phyloP scores from a whole-genome alignment of 2,797 vertebrate species.

The Chiroxiphia lanceolata region DNA sequence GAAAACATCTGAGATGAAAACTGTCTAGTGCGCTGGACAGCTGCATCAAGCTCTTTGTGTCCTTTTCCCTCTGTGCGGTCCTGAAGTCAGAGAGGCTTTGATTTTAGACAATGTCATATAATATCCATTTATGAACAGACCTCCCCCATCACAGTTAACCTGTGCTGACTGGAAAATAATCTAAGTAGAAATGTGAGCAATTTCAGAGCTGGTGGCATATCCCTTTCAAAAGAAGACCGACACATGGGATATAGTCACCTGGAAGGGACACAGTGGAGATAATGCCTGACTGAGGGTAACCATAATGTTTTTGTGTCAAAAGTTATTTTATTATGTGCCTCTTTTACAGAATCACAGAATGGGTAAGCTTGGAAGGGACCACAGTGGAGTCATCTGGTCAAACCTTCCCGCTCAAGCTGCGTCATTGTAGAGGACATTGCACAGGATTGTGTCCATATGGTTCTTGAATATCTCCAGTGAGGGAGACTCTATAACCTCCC shows the following conservation, averaged over 20 bases:
- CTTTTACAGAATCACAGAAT: background rate
- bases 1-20: background rate
- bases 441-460: background rate
- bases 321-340: background rate
- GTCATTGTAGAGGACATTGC: background rate
- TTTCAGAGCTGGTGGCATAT: background rate
- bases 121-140: background rate
- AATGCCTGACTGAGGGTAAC: background rate
- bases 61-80: background rate
- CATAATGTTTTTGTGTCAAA: background rate
- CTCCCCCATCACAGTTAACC: background rate
- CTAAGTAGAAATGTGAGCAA: background rate
- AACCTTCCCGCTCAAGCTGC: background rate
- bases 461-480: background rate
- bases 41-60: background rate
- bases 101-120: background rate
- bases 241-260: background rate
- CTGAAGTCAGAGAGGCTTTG: background rate
- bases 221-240: background rate
- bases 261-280: background rate
- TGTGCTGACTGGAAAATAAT: background rate
- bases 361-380: background rate
- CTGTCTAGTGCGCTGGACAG: background rate
- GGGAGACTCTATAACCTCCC: background rate
- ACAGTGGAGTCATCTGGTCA: background rate